phyloP scores from a whole-genome alignment of 2,797 vertebrate species.

The Fundulus diaphanus region DNA sequence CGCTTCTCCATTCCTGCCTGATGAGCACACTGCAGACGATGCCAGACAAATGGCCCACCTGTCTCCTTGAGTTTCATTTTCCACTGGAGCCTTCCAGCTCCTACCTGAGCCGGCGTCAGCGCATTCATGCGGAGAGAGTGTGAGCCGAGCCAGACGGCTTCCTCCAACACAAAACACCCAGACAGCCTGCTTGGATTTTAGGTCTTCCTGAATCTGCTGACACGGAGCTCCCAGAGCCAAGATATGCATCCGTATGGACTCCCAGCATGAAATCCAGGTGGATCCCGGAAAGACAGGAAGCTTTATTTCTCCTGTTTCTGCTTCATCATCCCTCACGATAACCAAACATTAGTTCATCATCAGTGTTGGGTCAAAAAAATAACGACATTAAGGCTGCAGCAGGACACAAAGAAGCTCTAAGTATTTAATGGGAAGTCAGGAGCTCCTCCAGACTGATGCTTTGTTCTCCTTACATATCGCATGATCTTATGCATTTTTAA shows the following conservation, averaged over 20 bases:
- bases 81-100: slow-evolving; percentile 45
- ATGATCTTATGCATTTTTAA: slow-evolving; percentile 64
- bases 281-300: neutral
- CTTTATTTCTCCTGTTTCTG: neutral
- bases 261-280: slow-evolving; percentile 22
- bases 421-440: slow-evolving; percentile 6
- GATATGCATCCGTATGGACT: slow-evolving; percentile 22
- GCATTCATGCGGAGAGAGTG: slow-evolving; percentile 41
- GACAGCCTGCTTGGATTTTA: slow-evolving; percentile 43
- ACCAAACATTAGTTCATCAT: neutral
- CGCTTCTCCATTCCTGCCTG: neutral
- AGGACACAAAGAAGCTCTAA: neutral
- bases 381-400: neutral
- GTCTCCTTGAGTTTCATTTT: slow-evolving; percentile 76
- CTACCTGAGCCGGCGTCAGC: slow-evolving; percentile 31
- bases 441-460: slow-evolving; percentile 33
- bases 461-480: slow-evolving; percentile 47
- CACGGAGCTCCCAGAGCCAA: slow-evolving; percentile 12
- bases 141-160: slow-evolving; percentile 2
- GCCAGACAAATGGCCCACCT: slow-evolving; percentile 38
- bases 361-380: neutral
- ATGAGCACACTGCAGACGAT: neutral
- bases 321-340: neutral
- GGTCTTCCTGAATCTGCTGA: slow-evolving; percentile 36
- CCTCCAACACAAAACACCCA: slow-evolving; percentile 30